Conservation (phyloP, 2,113 vertebrate genomes). For the Callocephalon fimbriatum region DNA sequence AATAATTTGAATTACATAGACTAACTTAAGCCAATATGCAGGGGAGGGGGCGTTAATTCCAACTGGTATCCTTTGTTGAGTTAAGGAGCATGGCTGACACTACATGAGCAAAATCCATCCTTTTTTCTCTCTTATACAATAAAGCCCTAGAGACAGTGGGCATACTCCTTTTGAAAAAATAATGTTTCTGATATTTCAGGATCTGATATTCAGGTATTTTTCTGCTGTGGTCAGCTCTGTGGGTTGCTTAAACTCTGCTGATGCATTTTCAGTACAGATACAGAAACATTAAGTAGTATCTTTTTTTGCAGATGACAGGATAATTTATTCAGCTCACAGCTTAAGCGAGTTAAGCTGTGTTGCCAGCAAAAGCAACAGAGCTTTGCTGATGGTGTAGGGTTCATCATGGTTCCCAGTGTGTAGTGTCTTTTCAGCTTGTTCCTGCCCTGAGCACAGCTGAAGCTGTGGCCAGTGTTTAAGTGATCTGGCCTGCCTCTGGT, state of each 20-base stretch:
- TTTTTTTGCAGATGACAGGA: background rate
- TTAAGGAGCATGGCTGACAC: background rate
- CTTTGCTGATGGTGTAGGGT: background rate
- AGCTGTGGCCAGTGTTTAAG: background rate
- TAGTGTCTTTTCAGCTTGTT: accelerated
- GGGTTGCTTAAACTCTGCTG: background rate
- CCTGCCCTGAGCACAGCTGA: background rate
- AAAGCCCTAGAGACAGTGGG: background rate
- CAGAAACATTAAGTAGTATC: background rate
- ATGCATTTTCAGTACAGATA: background rate
- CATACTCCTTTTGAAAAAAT: background rate
- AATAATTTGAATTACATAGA: background rate
- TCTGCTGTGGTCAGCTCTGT: background rate
- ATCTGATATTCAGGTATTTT: background rate
- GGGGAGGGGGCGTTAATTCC: background rate
- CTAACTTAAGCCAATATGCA: background rate
- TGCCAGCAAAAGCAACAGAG: background rate
- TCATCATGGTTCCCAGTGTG: accelerated
- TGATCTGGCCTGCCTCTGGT: background rate
- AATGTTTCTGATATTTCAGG: background rate
- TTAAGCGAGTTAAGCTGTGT: background rate
- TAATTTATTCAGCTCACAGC: background rate
- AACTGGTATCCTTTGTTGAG: background rate
- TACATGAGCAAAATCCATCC: background rate
- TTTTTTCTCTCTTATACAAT: background rate